phyloP scores from a whole-genome alignment of 2,797 vertebrate species.

The Paramormyrops hopkinsi region DNA sequence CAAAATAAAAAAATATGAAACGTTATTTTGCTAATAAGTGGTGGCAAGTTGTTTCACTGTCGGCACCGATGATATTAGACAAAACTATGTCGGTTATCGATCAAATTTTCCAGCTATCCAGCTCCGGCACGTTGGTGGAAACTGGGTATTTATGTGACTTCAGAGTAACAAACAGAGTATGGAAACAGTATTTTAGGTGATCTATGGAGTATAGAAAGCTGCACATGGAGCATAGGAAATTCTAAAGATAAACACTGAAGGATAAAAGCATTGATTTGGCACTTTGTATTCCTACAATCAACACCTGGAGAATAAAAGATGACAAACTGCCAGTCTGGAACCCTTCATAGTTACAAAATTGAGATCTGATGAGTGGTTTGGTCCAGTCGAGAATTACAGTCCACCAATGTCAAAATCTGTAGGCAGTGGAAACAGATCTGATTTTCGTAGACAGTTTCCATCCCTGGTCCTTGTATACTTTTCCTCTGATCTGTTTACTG shows the following conservation, averaged over 20 bases:
- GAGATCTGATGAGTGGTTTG: constrained; percentile 5
- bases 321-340: constrained; percentile 31
- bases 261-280: not conserved
- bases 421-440: constrained; percentile 40
- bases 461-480: constrained; percentile 19
- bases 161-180: not conserved
- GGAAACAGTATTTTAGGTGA: not conserved
- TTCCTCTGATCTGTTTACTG: constrained; percentile 54
- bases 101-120: not conserved
- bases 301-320: not conserved
- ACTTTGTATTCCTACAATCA: constrained; percentile 8
- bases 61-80: not conserved
- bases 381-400: constrained; percentile 5
- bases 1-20: not conserved
- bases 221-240: not conserved
- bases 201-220: not conserved
- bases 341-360: constrained; percentile 20
- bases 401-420: constrained; percentile 28
- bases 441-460: constrained; percentile 39
- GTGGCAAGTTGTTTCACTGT: not conserved
- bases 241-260: constrained; percentile 3
- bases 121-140: not conserved
- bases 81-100: not conserved
- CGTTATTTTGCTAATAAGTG: not conserved
- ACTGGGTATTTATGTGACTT: not conserved